Evolutionary conservation across 2,888 invertebrate species (phyloP).

Genomic region (Diarsia rubi): DNA sequence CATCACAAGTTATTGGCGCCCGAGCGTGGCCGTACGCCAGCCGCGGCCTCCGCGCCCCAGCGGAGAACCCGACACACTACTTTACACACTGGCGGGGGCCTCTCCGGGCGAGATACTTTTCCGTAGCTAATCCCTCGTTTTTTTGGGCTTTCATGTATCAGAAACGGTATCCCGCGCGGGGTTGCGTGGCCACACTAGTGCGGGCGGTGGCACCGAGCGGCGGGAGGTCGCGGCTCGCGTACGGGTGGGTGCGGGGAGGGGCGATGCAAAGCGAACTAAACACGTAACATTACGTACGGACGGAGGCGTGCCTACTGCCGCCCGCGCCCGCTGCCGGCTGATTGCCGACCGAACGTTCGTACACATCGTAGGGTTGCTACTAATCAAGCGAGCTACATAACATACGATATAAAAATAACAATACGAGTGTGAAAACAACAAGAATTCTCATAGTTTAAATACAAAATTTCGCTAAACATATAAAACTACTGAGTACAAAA

Average conservation of each 20-base stretch:
- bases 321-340: conserved; percentile 58
- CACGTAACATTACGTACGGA: conserved; percentile 66
- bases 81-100: not conserved
- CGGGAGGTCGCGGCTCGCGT: conserved; percentile 71
- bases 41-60: conserved; percentile 17
- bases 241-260: conserved; percentile 74
- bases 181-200: conserved; percentile 8
- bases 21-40: conserved; percentile 47
- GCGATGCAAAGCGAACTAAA: conserved; percentile 84
- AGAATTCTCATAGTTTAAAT: conserved; percentile 24
- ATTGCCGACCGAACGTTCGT: conserved; percentile 35
- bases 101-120: conserved; percentile 33
- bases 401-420: conserved; percentile 33
- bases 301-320: conserved; percentile 68
- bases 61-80: not conserved
- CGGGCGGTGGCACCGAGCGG: not conserved
- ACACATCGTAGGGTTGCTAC: conserved; percentile 34
- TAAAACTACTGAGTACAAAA: conserved; percentile 50
- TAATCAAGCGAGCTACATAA: conserved; percentile 53
- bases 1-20: conserved; percentile 68
- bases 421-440: conserved; percentile 29
- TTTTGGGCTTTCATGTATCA: not conserved
- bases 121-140: not conserved
- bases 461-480: conserved; percentile 35
- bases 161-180: conserved; percentile 39